These are phyloP conservation scores for Bergia sp. DNA, from an alignment of 92 coral and sea anemone species.

Conservation along the genomic window DNA sequence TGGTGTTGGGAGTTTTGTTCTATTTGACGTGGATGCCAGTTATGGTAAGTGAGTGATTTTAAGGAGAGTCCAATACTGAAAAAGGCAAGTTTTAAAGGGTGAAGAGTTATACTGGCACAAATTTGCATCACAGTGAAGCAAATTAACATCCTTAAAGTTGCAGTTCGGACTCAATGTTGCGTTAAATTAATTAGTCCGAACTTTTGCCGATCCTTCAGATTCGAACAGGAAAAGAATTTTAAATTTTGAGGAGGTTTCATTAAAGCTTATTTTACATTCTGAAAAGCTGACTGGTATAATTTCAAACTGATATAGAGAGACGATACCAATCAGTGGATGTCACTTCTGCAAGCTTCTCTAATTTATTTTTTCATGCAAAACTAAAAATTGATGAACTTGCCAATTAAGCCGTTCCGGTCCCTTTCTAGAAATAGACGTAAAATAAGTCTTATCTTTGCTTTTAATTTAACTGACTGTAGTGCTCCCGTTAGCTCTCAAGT, in stretches of 20 bases:
- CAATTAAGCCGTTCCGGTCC: neutral
- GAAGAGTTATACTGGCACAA: neutral
- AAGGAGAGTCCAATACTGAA: neutral
- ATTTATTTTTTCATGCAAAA: neutral
- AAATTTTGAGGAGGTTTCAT: neutral
- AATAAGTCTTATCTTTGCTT: neutral
- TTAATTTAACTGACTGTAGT: neutral
- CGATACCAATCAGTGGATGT: neutral
- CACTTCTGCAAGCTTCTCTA: neutral
- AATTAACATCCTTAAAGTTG: neutral
- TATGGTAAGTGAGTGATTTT: slow-evolving; percentile 58
- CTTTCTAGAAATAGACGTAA: neutral
- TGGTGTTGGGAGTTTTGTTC: slow-evolving; percentile 62
- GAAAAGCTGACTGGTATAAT: too few species aligned
- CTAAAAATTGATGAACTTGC: neutral
- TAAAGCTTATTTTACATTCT: neutral
- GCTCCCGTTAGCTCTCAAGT: neutral
- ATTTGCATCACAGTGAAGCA: neutral
- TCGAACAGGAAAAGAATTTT: too few species aligned
- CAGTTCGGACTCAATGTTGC: neutral
- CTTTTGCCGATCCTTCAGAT: neutral
- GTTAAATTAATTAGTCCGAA: neutral
- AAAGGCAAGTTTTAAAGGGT: neutral
- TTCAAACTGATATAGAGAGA: neutral
- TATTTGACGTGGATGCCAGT: slow-evolving; percentile 78